Evolutionary conservation across 1,140 invertebrate species (phyloP).

Genomic region (Palaemon carinicauda): DNA sequence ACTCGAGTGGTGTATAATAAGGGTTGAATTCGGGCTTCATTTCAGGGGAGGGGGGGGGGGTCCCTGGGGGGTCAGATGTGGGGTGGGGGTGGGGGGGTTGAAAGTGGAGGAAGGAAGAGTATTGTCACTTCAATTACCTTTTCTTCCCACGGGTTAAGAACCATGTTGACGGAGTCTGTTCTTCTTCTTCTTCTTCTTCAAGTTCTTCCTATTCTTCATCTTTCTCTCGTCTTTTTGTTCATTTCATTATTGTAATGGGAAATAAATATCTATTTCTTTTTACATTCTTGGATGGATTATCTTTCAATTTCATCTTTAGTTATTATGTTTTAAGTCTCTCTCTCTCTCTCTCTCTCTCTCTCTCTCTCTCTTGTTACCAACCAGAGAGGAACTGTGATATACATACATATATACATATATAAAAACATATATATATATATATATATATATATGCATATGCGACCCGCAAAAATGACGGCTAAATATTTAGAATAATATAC

Average conservation of each 20-base stretch:
- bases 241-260: neutral
- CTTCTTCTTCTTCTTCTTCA: neutral
- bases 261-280: neutral
- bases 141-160: neutral
- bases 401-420: neutral
- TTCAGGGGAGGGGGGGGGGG: neutral
- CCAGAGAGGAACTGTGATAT: neutral
- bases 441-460: no score
- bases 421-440: no score
- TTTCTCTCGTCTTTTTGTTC: neutral
- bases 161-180: neutral
- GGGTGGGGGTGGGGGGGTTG: neutral
- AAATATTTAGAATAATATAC: no score
- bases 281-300: neutral
- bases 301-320: neutral
- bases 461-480: no score
- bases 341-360: neutral
- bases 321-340: neutral
- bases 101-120: neutral
- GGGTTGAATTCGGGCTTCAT: no score
- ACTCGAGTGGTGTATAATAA: no score
- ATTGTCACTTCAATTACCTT: neutral
- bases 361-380: neutral
- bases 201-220: neutral
- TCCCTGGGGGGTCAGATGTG: no score